Evolutionary conservation across 2,888 invertebrate species (phyloP).

Genomic region (Leucophenga maculata): DNA sequence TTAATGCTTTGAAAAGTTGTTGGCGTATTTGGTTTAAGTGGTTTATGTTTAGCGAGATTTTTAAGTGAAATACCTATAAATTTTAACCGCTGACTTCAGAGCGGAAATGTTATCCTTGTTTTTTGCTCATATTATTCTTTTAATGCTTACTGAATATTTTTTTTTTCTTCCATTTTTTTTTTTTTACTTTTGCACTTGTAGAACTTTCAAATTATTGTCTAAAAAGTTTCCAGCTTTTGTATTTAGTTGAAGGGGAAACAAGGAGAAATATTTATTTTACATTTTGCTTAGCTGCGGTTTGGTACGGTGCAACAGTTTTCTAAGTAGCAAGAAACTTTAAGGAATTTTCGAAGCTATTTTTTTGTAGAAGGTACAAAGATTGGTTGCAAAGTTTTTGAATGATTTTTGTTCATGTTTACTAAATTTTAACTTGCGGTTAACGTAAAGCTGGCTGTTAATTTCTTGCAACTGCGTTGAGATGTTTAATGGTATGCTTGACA

Average conservation of each 20-base stretch:
- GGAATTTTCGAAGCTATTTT: too few relatives aligned
- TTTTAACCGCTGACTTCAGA: constrained; percentile 60
- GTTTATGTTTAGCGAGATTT: constrained; percentile 61
- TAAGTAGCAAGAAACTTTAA: too few relatives aligned
- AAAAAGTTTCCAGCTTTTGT: constrained; percentile 48
- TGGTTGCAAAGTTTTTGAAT: too few relatives aligned
- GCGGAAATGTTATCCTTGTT: constrained; percentile 42
- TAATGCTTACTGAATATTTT: constrained; percentile 8
- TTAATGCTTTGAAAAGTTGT: constrained; percentile 8
- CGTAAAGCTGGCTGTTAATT: too few relatives aligned
- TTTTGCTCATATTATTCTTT: constrained; percentile 15
- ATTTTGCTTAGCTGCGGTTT: background rate
- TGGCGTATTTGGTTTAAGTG: constrained; percentile 49
- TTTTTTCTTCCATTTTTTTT: constrained; percentile 18
- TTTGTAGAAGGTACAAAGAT: too few relatives aligned
- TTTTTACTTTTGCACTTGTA: constrained; percentile 49
- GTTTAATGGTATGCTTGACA: too few relatives aligned
- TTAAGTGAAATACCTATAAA: constrained; percentile 61
- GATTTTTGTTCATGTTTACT: too few relatives aligned
- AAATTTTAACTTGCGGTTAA: too few relatives aligned
- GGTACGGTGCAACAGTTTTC: too few relatives aligned
- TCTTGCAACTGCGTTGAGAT: too few relatives aligned
- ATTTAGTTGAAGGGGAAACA: background rate
- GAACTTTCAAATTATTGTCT: constrained; percentile 64
- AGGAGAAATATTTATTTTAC: background rate